These are phyloP conservation scores for Scaptomyza flava DNA, from an alignment of 2,888 invertebrate genomes.

Conservation along the genomic window DNA sequence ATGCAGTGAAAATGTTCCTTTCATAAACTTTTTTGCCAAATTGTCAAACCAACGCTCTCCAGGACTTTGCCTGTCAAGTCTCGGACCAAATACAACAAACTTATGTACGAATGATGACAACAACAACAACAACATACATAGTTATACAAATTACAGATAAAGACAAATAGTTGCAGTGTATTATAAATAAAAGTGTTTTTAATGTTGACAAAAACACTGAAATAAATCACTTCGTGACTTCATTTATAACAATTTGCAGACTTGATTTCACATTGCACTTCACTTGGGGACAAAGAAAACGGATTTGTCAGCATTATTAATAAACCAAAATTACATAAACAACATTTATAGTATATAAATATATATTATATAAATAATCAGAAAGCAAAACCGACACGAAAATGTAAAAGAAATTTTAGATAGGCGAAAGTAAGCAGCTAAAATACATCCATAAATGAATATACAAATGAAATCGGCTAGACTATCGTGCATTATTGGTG, in stretches of 20 bases:
- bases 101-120: constrained; percentile 44
- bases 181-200: constrained; percentile 37
- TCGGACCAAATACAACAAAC: constrained; percentile 64
- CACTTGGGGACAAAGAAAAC: constrained; percentile 1
- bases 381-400: constrained; percentile 43
- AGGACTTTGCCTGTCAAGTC: constrained; percentile 71
- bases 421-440: constrained; percentile 68
- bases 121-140: constrained; percentile 33
- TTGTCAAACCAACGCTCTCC: constrained; percentile 80
- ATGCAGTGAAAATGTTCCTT: constrained; percentile 72
- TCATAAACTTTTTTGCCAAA: constrained; percentile 78
- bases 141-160: constrained; percentile 41
- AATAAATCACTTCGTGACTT: constrained; percentile 26
- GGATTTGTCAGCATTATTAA: constrained; percentile 19
- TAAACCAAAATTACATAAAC: constrained; percentile 18
- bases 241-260: constrained; percentile 28
- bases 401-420: constrained; percentile 65
- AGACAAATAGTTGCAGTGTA: constrained; percentile 52
- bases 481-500: constrained; percentile 40
- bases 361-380: constrained; percentile 58
- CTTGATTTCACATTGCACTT: constrained; percentile 33
- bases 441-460: constrained; percentile 36
- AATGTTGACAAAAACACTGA: constrained; percentile 47
- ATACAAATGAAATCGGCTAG: constrained; percentile 46
- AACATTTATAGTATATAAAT: constrained; percentile 17